Percentiles rank a stretch among this genome's conserved stretches.
Conservation (phyloP, 2,113 vertebrate species). For the Neotragus moschatus region DNA sequence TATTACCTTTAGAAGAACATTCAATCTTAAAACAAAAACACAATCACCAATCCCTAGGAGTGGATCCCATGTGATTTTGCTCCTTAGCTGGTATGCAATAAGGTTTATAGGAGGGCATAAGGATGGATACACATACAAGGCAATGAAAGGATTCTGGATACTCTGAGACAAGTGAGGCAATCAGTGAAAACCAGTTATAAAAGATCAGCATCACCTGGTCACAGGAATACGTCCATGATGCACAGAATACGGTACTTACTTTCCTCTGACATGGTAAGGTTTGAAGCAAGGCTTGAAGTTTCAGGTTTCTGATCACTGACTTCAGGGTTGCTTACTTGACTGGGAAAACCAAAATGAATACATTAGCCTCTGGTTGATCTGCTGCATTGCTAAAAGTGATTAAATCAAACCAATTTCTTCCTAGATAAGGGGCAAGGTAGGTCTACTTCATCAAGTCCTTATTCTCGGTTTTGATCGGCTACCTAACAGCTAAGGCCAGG, state of each 20-base stretch:
- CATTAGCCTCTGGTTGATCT: neutral
- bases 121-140: neutral
- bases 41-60: neutral
- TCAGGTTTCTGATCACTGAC: constrained; percentile 82
- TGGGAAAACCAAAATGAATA: constrained; percentile 73
- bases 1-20: constrained; percentile 35
- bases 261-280: constrained; percentile 82
- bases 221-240: neutral
- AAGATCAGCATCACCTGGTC: neutral
- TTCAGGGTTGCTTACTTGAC: constrained; percentile 82
- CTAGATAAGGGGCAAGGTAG: neutral
- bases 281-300: constrained; percentile 81
- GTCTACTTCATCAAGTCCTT: neutral
- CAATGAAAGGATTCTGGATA: neutral
- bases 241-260: constrained; percentile 79
- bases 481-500: neutral
- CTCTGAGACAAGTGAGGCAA: neutral
- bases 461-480: neutral
- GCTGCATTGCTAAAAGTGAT: neutral
- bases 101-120: neutral
- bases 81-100: neutral
- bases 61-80: neutral
- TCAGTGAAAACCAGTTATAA: neutral
- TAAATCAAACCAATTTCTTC: neutral
- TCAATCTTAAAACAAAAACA: constrained; percentile 2